phyloP scores from a whole-genome alignment of 1,140 invertebrate genomes.

The Micrasema longulum region DNA sequence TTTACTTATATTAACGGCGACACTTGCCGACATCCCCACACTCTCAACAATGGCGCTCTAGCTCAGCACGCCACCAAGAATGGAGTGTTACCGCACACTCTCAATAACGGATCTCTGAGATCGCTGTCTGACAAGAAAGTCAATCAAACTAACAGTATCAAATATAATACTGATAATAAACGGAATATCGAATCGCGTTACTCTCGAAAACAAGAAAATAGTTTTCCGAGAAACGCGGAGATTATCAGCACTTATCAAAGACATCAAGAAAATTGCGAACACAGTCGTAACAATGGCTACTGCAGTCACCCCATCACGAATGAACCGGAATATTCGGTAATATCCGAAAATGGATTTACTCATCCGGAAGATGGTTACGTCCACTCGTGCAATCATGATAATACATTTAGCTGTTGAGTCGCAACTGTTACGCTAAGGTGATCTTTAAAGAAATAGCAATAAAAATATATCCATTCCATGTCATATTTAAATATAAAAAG shows the following conservation, averaged over 20 bases:
- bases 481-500: conserved; percentile 49
- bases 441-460: conserved; percentile 62
- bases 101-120: conserved; percentile 64
- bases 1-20: conserved; percentile 82
- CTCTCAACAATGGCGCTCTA: conserved; percentile 66
- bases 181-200: conserved; percentile 65
- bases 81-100: conserved; percentile 53
- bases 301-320: conserved; percentile 57
- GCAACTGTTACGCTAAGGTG: conserved; percentile 42
- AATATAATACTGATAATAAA: conserved; percentile 65
- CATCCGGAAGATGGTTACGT: conserved; percentile 60
- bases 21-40: conserved; percentile 65
- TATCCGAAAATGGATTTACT: conserved; percentile 61
- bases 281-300: conserved; percentile 53
- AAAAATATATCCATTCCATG: conserved; percentile 67
- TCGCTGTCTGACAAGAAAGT: conserved; percentile 65
- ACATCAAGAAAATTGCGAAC: conserved; percentile 55
- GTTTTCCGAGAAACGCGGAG: conserved; percentile 63
- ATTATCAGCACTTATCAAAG: conserved; percentile 62
- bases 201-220: conserved; percentile 65
- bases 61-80: conserved; percentile 59
- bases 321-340: conserved; percentile 67
- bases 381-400: conserved; percentile 64
- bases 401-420: conserved; percentile 68
- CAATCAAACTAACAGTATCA: conserved; percentile 61